phyloP scores from a whole-genome alignment of 2,888 invertebrate species.

The Phania funesta region DNA sequence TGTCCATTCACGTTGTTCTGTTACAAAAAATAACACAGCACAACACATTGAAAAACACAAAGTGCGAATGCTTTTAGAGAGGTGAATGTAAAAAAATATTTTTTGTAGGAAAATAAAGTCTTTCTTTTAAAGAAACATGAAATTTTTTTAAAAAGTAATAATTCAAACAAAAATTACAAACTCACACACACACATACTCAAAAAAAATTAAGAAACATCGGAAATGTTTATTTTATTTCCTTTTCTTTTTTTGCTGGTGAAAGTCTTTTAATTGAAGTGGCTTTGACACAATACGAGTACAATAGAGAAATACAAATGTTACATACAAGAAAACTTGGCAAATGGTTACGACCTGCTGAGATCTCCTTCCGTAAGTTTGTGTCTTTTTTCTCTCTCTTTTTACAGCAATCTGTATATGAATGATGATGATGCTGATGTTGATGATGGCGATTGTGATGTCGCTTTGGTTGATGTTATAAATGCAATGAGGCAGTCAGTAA shows the following conservation, averaged over 20 bases:
- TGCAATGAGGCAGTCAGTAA: constrained; percentile 69
- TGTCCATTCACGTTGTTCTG: constrained; percentile 54
- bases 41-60: constrained; percentile 11
- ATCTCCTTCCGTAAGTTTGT: neutral
- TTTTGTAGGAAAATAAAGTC: constrained; percentile 3
- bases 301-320: constrained; percentile 47
- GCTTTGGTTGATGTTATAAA: constrained; percentile 63
- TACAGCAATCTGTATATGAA: constrained; percentile 24
- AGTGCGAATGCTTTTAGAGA: constrained; percentile 32
- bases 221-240: constrained; percentile 58
- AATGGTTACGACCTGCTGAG: constrained; percentile 39
- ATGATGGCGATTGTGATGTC: constrained; percentile 34
- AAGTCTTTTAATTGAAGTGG: constrained; percentile 80
- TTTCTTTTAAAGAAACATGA: constrained; percentile 13
- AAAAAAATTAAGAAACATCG: constrained; percentile 54
- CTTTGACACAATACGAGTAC: constrained; percentile 55
- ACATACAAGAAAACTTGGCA: constrained; percentile 55
- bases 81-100: constrained; percentile 13
- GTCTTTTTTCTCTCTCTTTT: neutral
- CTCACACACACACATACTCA: neutral
- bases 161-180: constrained; percentile 54
- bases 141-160: constrained; percentile 7
- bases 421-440: constrained; percentile 46
- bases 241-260: constrained; percentile 70
- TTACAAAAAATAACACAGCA: neutral